phyloP scores from a whole-genome alignment of 2,888 invertebrate species.

The Apamea anceps region DNA sequence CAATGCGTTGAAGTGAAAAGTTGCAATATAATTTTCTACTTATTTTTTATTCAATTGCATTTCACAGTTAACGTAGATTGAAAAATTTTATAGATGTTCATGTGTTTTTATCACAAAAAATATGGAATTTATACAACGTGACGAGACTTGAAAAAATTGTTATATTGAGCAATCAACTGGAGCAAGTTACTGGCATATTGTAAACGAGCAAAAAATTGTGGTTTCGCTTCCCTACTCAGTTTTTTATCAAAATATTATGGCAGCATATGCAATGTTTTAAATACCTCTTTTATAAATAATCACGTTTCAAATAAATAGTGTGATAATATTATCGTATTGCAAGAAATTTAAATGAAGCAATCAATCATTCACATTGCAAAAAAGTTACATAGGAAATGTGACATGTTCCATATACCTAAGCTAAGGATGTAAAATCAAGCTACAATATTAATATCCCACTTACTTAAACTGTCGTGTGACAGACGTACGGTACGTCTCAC shows the following conservation, averaged over 20 bases:
- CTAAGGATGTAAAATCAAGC: background rate
- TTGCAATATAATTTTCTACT: conserved; percentile 26
- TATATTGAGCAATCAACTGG: conserved; percentile 44
- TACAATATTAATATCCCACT: background rate
- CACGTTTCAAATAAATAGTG: conserved; percentile 1
- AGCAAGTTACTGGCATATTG: conserved; percentile 44
- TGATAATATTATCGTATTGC: background rate
- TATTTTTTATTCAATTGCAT: conserved; percentile 27
- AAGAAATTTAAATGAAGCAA: background rate
- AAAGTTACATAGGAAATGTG: background rate
- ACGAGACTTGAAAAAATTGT: conserved; percentile 7
- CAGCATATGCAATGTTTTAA: conserved; percentile 12
- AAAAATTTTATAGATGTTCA: conserved; percentile 22
- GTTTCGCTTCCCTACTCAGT: conserved; percentile 30
- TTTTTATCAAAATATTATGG: conserved; percentile 39
- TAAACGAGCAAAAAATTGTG: conserved; percentile 45
- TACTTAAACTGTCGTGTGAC: background rate
- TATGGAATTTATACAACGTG: conserved; percentile 27
- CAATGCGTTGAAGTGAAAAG: conserved; percentile 10
- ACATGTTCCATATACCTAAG: no score
- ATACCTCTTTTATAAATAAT: conserved; percentile 6
- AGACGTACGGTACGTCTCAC: background rate
- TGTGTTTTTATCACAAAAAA: conserved; percentile 14
- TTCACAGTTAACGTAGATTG: conserved; percentile 20
- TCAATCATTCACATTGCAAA: background rate